phyloP scores from a whole-genome alignment of 1,140 invertebrate species.

The Proctacanthus coquilletti region DNA sequence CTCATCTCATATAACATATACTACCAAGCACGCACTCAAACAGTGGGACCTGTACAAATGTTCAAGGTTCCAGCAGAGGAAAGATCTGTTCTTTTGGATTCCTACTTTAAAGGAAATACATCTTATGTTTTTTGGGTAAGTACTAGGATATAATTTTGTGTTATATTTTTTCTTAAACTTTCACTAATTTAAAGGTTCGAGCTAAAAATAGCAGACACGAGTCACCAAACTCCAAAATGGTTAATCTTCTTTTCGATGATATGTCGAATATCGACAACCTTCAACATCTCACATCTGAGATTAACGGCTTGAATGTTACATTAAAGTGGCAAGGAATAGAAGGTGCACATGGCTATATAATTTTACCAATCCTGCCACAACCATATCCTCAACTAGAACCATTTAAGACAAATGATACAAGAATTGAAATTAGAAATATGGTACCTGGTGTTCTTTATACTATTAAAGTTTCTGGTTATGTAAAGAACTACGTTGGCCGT shows the following conservation, averaged over 20 bases:
- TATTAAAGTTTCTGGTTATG: conserved; percentile 45
- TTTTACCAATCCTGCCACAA: conserved; percentile 32
- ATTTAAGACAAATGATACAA: conserved; percentile 26
- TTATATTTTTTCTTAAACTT: conserved; percentile 1
- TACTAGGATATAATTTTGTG: conserved; percentile 9
- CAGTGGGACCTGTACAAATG: conserved; percentile 30
- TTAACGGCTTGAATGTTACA: conserved; percentile 32
- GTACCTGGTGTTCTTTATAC: conserved; percentile 34
- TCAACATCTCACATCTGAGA: conserved; percentile 33
- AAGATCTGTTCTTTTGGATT: conserved; percentile 34
- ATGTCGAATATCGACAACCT: conserved; percentile 44
- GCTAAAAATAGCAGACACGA: conserved; percentile 43
- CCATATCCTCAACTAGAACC: conserved; percentile 35
- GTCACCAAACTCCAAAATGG: conserved; percentile 40
- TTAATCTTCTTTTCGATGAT: conserved; percentile 41
- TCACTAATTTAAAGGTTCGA: conserved; percentile 36
- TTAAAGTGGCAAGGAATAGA: conserved; percentile 43
- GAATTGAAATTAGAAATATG: conserved; percentile 36
- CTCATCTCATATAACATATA: conserved; percentile 46
- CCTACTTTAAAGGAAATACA: conserved; percentile 40
- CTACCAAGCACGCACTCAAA: conserved; percentile 27
- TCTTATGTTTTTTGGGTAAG: conserved; percentile 63
- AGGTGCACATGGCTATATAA: conserved; percentile 43
- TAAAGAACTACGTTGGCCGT: conserved; percentile 41
- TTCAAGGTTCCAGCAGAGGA: conserved; percentile 21